A percentile compares a stretch with the other conserved stretches of the same genome.
phyloP scores from a whole-genome alignment of 1,140 invertebrate genomes.

The Microplitis demolitor region DNA sequence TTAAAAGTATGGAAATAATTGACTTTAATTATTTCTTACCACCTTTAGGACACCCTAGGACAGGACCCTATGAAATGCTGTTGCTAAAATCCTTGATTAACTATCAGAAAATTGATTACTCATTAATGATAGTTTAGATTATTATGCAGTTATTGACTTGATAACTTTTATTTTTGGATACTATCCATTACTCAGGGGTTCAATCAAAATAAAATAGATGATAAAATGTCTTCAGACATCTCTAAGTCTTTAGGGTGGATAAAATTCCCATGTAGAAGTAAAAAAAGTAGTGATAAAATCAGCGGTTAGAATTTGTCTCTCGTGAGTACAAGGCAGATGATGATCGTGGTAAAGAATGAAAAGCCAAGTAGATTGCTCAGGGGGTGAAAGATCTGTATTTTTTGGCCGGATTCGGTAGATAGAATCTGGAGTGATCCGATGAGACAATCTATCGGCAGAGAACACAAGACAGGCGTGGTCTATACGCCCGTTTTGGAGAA shows the following conservation, averaged over 20 bases:
- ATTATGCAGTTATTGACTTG: no score
- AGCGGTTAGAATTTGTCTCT: slow-evolving; percentile 20
- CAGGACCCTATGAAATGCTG: no score
- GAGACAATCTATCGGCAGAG: slow-evolving; percentile 49
- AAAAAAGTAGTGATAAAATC: slow-evolving; percentile 24
- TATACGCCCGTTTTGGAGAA: slow-evolving; percentile 38
- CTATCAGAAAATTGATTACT: no score
- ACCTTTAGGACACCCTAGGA: no score
- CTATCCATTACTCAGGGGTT: not conserved
- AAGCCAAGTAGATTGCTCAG: slow-evolving; percentile 13
- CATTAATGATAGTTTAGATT: no score
- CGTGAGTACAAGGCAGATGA: slow-evolving; percentile 4
- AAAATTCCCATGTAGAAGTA: slow-evolving; percentile 22
- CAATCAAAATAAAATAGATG: not conserved
- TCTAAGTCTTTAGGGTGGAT: not conserved
- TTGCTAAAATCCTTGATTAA: no score
- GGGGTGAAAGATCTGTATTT: slow-evolving; percentile 11
- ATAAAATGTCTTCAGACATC: no score
- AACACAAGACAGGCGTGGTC: slow-evolving; percentile 56
- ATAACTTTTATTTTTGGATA: no score
- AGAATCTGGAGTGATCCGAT: slow-evolving; percentile 30
- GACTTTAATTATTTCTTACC: no score
- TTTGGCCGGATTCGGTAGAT: slow-evolving; percentile 10
- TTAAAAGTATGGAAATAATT: no score
- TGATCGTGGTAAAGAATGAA: not conserved